Base-by-base conservation (phyloP, 2,113 vertebrate species). In the Oncorhynchus masou region DNA sequence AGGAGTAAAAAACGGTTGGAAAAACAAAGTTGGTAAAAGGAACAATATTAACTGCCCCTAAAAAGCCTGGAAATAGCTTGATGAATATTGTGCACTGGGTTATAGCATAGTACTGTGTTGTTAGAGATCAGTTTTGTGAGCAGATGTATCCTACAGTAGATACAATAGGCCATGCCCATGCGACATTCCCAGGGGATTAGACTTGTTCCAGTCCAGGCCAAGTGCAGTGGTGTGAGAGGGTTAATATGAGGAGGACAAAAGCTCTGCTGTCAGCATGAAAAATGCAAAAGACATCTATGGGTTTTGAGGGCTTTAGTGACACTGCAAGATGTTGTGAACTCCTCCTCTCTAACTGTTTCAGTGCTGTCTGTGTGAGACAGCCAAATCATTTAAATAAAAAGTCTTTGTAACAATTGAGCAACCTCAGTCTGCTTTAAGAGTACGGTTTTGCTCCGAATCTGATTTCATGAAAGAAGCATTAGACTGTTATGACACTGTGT, bases 61-160 rank as follows among this genome's bases (percentile, higher is more conserved):
- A 57, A 57, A 57, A 22, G 59, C 15, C 19, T 54, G 11, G 59
- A 62, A 62, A 62, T 9, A 7, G n/a, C 51, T 54, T 22, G n/a
- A 22, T 62, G n/a, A n/a, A 62, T 62, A 22, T 5, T n/a, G n/a
- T 62, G 7, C 59, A 62, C 8, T 62, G 59, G 59, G 19, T 22
- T 2, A 22, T 22, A 24, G 59, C 59, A 3, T 54, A 62, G n/a
- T 22, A 2, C 51, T 19, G n/a, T 62, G 59, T 29, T 15, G 31
- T 22, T 76, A 34, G 84, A 85, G 87, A 91, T 88, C 84, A 88
- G 83, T 34, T 34, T 34, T 34, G 83, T 75, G 82, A 90, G 69
- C 88, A 90, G 90, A 90, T 90, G 88, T 79, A 88, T 79, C 51
- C 51, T 54, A 54, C 51, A 79, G 76, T 71, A 81, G 76, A 83